phyloP scores from a whole-genome alignment of 2,113 vertebrate species.

The Dissostichus mawsoni region DNA sequence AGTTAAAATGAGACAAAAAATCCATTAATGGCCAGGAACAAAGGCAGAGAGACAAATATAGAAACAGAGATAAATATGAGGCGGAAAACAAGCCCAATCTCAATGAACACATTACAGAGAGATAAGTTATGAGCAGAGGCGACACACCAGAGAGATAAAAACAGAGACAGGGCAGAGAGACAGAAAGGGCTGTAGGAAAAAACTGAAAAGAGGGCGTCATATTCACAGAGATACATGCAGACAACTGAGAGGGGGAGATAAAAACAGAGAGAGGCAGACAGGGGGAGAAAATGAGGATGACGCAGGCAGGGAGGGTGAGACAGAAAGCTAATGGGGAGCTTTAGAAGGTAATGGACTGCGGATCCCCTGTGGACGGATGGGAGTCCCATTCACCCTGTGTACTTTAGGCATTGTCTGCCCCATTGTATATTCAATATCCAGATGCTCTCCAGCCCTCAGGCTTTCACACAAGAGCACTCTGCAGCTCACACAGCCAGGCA shows the following conservation, averaged over 20 bases:
- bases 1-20: background rate
- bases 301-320: conserved; percentile 45
- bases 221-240: conserved; percentile 20
- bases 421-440: conserved; percentile 65
- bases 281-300: conserved; percentile 18
- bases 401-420: conserved; percentile 63
- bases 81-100: background rate
- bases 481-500: conserved; percentile 23
- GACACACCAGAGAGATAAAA: conserved; percentile 9
- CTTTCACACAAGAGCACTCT: conserved; percentile 30
- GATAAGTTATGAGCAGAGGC: conserved; percentile 11
- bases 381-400: conserved; percentile 62
- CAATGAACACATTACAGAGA: background rate
- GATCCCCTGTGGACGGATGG: conserved; percentile 68
- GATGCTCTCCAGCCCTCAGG: conserved; percentile 51
- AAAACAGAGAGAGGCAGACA: conserved; percentile 25
- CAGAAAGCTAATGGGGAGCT: conserved; percentile 66
- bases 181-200: conserved; percentile 19
- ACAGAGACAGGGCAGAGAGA: conserved; percentile 5
- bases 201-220: conserved; percentile 10
- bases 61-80: background rate
- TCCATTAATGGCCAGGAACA: background rate
- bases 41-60: background rate
- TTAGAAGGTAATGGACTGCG: conserved; percentile 76
- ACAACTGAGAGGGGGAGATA: background rate